Evolutionary conservation across 2,797 vertebrate species (phyloP), one percentile per base, ranked within the genome.

Genomic region (Eupleurogrammus muticus): DNA sequence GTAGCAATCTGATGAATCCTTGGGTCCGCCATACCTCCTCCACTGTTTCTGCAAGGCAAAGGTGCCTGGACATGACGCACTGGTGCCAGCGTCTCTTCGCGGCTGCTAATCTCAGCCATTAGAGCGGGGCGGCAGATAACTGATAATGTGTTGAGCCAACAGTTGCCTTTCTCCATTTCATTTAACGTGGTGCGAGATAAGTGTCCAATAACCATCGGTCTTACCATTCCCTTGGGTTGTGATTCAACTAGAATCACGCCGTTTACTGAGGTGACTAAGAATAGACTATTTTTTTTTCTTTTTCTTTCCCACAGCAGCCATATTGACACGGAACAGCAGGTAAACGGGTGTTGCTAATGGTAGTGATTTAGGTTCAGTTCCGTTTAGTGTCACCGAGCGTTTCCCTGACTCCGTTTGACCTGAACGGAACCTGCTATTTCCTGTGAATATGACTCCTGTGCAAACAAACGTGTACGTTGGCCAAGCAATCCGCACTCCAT

Each of bases 51-150:
- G 12, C 20, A 6, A 66, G 48, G 28, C 28, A 28, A 28, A 28
- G 28, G 3, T 32, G 76, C 62, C 59, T 71, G 12, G 28, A 28
- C 61, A 20, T 65, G 66, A 54, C 42, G 1, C 57, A 60, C 59
- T 49, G 38, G 48, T 48, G 52, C 49, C 65, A 32, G 36, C 17
- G 19, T 2, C 46, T 77, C 65, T 73, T 50, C 57, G 36, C 50
- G 42, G 81, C 69, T 44, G 21, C 58, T 73, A 69, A 55, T 75
- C 36, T 52, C 4, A 38, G 52, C 48, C 55, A 62, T 68, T 76
- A 79, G 53, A 38, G 58, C 9, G 2, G 65, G 32, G 63, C 77
- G 71, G 44, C 21, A 49, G 40, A 46, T 67, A 52, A 74, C 69
- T n/a, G n/a, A 70, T 20, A 66, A 60, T 63, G 42, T 6, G 2